Base-by-base conservation (phyloP, 2,797 vertebrate species). In the Apogon talboti region DNA sequence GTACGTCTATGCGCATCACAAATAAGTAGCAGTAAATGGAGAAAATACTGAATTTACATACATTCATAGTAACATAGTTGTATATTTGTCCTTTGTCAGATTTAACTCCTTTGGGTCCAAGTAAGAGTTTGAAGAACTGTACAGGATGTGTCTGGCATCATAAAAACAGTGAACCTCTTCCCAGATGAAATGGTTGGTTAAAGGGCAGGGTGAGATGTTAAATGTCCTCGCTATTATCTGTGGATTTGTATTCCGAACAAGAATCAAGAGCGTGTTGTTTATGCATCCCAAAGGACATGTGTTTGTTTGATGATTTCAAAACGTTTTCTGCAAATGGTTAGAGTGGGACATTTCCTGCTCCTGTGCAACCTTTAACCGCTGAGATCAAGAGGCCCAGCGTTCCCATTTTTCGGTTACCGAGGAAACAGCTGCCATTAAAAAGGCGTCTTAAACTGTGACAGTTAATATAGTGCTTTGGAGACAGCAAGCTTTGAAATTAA, bases 401-500 rank as follows among this genome's bases (percentile, higher is more conserved):
- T 70, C 61, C 49, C 16, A 10, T 67, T 74, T 78, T 66, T 61
- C 37, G 18, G 88, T 92, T 88, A 79, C 88, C 86, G 0, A 4
- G 85, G 85, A 83, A 92, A 93, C 87, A 33, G 59, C 62, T 65
- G 55, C 53, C 78, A 73, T 81, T 80, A 65, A 69, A 82, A 13
- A 38, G 63, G 33, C 68, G 79, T 79, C 69, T 84, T 71, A 78
- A 83, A 86, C 65, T 51, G 61, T 46, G 44, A 58, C 66, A 28
- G 83, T 75, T 79, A 89, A 90, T 83, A 65, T 79, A 78, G 64
- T 54, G 74, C 89, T 89, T 87, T 69, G 63, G 86, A 88, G 79
- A 79, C 70, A 54, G 76, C 15, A 0, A 63, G 83, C 78, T 86
- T 85, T 87, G 85, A 87, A 88, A 87, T 88, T 74, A 84, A 89